These are phyloP conservation scores for Bembecia ichneumoniformis DNA, from an alignment of 2,888 invertebrate species.

Conservation along the genomic window DNA sequence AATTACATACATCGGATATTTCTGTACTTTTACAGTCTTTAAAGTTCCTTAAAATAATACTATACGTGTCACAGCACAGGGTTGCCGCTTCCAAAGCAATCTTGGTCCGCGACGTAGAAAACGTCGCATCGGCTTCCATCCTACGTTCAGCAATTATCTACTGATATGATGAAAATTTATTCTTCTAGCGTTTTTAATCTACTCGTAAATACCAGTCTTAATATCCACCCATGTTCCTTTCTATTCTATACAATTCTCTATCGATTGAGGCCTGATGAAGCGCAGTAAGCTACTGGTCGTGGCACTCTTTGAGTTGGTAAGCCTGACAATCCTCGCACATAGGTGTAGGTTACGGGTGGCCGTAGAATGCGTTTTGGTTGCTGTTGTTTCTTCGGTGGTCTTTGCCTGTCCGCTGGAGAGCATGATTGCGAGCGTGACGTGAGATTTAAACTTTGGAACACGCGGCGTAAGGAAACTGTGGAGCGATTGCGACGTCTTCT, in stretches of 20 bases:
- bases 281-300: constrained; percentile 55
- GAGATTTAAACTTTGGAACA: constrained; percentile 78
- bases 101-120: constrained; percentile 55
- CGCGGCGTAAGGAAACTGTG: constrained; percentile 78
- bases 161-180: constrained; percentile 58
- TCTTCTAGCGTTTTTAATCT: constrained; percentile 42
- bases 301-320: constrained; percentile 87
- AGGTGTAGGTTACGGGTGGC: constrained; percentile 84
- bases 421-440: constrained; percentile 76
- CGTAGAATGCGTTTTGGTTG: constrained; percentile 83
- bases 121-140: constrained; percentile 26
- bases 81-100: constrained; percentile 18
- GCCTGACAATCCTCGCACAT: constrained; percentile 85
- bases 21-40: constrained; percentile 37
- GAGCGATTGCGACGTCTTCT: constrained; percentile 67
- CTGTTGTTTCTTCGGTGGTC: constrained; percentile 70
- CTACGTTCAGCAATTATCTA: constrained; percentile 37
- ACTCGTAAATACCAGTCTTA: constrained; percentile 58
- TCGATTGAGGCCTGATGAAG: constrained; percentile 50
- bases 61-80: constrained; percentile 42
- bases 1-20: constrained; percentile 5
- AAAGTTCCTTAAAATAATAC: constrained; percentile 34
- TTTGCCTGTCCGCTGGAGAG: constrained; percentile 61
- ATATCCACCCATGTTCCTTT: constrained; percentile 35
- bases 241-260: constrained; percentile 27